Evolutionary conservation across 35 echinoderm and acorn worm genomes (phyloP).

Genomic region (Ophioderma brevispina): DNA sequence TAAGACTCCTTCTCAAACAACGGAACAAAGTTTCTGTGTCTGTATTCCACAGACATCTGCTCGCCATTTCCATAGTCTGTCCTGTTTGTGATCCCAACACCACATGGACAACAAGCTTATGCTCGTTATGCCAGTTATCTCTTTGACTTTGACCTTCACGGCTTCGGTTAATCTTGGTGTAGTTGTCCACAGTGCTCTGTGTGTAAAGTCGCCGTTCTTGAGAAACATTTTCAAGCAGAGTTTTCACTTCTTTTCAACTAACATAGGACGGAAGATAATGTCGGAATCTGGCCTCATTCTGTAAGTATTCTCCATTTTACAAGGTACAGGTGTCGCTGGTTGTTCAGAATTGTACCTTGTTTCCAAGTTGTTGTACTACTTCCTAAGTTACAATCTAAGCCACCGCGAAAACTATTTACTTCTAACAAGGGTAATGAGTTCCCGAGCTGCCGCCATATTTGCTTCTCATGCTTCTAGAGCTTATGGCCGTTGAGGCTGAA

Average conservation of each 20-base stretch:
- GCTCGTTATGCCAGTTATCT: slow-evolving; percentile 33
- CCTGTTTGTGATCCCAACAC: slow-evolving; percentile 42
- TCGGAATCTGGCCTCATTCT: slow-evolving; percentile 48
- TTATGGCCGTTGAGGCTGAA: no score
- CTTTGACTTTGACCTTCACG: slow-evolving; percentile 61
- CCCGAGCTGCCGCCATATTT: no score
- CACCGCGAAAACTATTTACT: no score
- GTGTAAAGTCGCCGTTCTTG: slow-evolving; percentile 27
- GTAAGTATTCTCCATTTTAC: slow-evolving; percentile 62
- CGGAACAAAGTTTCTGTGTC: slow-evolving; percentile 60
- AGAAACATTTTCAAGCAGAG: slow-evolving; percentile 25
- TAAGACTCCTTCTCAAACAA: no score
- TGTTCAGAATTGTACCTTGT: no score
- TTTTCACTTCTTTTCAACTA: slow-evolving; percentile 42
- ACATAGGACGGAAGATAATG: slow-evolving; percentile 12
- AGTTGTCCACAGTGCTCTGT: slow-evolving; percentile 20
- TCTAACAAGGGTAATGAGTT: no score
- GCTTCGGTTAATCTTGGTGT: slow-evolving; percentile 53
- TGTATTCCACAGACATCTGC: slow-evolving; percentile 73
- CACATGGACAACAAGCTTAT: slow-evolving; percentile 72
- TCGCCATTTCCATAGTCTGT: slow-evolving; percentile 71
- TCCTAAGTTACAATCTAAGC: no score
- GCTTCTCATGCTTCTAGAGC: no score
- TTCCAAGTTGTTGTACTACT: no score
- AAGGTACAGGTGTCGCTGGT: background rate